A percentile compares a stretch with the other conserved stretches of the same genome.
These are phyloP conservation scores for Uloborus plumipes DNA, from an alignment of 2,888 invertebrate species.

Conservation along the genomic window DNA sequence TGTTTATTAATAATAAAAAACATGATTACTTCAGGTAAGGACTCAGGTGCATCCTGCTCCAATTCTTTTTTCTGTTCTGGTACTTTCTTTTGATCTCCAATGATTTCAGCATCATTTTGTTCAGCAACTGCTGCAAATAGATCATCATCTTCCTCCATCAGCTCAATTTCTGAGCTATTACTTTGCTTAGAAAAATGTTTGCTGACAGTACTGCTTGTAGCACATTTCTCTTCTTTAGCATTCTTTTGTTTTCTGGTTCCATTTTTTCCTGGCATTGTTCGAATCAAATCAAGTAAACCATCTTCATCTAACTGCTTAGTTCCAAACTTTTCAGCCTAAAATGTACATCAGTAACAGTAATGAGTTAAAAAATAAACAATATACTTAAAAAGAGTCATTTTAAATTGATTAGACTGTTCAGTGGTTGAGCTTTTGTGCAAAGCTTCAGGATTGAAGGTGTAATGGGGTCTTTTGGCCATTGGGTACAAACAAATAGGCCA, in stretches of 20 bases:
- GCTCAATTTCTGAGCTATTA: slow-evolving; percentile 6
- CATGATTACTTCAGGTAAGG: not conserved
- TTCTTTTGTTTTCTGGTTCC: slow-evolving; percentile 56
- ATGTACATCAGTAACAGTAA: not conserved
- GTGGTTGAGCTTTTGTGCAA: too few relatives aligned
- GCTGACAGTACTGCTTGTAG: not conserved
- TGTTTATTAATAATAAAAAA: not conserved
- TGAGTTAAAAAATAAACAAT: not conserved
- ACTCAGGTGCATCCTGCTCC: not conserved
- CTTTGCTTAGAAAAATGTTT: not conserved
- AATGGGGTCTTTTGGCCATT: too few relatives aligned
- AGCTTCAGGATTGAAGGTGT: too few relatives aligned
- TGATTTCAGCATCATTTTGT: slow-evolving; percentile 5
- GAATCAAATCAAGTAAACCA: slow-evolving; percentile 83
- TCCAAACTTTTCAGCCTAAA: slow-evolving; percentile 73
- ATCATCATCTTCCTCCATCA: slow-evolving; percentile 28
- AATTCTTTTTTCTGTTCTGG: not conserved
- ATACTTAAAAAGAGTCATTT: too few relatives aligned
- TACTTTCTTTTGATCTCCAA: not conserved
- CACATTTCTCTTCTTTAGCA: slow-evolving; percentile 8
- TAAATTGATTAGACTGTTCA: too few relatives aligned
- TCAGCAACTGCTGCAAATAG: slow-evolving; percentile 1
- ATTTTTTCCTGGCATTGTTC: slow-evolving; percentile 72
- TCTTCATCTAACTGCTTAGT: slow-evolving; percentile 86
- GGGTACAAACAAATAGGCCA: too few relatives aligned